Evolutionary conservation across 2,888 invertebrate genomes (phyloP).

Genomic region (Hartigia nigra): DNA sequence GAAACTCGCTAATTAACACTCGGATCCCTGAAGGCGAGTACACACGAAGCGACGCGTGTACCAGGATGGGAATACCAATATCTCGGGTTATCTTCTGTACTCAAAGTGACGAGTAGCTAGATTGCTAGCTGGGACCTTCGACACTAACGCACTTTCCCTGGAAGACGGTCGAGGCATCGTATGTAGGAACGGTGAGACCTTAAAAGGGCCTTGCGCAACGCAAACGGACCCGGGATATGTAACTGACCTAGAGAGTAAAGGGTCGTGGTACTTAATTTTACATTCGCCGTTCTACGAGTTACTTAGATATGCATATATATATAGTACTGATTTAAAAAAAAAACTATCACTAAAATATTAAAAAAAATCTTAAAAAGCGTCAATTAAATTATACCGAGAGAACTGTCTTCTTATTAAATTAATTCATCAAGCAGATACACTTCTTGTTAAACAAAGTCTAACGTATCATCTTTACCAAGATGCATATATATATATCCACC

Average conservation of each 20-base stretch:
- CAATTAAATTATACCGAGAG: no score
- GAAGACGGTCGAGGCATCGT: neutral
- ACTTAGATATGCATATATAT: neutral
- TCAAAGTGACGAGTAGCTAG: neutral
- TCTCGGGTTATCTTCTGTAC: neutral
- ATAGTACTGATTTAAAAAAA: neutral
- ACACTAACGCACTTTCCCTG: neutral
- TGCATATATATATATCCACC: neutral
- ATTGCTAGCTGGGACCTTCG: neutral
- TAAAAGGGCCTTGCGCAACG: conserved; percentile 1
- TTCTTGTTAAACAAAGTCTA: neutral
- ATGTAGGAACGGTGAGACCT: neutral
- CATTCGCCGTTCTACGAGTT: no score
- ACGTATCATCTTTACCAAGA: neutral
- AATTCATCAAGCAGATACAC: neutral
- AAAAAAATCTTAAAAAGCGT: no score
- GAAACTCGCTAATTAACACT: neutral
- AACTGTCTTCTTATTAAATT: neutral
- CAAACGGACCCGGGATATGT: neutral
- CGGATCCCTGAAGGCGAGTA: neutral
- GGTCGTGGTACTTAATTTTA: neutral
- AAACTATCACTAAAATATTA: no score
- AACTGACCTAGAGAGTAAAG: conserved; percentile 7
- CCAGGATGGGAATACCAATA: neutral
- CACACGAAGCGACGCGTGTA: neutral